These are phyloP conservation scores for Zaprionus lineosus DNA, from an alignment of 2,888 invertebrate genomes.

Conservation along the genomic window DNA sequence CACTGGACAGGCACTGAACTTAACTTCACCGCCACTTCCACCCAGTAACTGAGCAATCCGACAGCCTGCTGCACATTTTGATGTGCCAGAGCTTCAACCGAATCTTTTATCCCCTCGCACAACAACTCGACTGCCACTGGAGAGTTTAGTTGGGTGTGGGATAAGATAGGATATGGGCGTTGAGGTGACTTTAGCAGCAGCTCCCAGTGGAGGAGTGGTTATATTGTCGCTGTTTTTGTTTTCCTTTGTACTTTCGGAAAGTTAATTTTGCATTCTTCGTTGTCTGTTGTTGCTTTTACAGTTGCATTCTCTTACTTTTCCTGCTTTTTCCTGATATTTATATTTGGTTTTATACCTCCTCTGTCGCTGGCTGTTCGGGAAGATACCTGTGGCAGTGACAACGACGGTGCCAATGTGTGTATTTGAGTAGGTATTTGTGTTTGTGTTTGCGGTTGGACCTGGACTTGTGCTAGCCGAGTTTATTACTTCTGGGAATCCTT, in stretches of 20 bases:
- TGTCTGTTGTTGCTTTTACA: constrained; percentile 15
- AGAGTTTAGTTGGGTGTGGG: not conserved
- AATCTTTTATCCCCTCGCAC: constrained; percentile 11
- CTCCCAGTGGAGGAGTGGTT: constrained; percentile 19
- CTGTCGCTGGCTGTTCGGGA: no score
- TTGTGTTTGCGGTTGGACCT: no score
- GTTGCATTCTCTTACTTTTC: constrained; percentile 19
- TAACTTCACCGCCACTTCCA: constrained; percentile 54
- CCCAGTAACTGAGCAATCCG: constrained; percentile 21
- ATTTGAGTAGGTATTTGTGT: no score
- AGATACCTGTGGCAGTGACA: no score
- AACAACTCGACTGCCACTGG: constrained; percentile 47
- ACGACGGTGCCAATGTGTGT: no score
- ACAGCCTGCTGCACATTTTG: constrained; percentile 71
- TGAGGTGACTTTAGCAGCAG: constrained; percentile 5
- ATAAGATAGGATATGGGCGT: not conserved
- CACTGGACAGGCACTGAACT: constrained; percentile 30
- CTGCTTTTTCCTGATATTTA: not conserved
- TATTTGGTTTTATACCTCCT: constrained; percentile 5
- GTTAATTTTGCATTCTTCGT: constrained; percentile 64
- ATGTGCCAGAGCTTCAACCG: constrained; percentile 46
- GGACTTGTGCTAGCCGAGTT: no score
- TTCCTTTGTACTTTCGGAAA: constrained; percentile 25
- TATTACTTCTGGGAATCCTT: no score
- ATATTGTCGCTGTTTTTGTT: no score